These are phyloP conservation scores for Malurus cyaneus DNA, from an alignment of 2,113 vertebrate genomes.

Conservation along the genomic window DNA sequence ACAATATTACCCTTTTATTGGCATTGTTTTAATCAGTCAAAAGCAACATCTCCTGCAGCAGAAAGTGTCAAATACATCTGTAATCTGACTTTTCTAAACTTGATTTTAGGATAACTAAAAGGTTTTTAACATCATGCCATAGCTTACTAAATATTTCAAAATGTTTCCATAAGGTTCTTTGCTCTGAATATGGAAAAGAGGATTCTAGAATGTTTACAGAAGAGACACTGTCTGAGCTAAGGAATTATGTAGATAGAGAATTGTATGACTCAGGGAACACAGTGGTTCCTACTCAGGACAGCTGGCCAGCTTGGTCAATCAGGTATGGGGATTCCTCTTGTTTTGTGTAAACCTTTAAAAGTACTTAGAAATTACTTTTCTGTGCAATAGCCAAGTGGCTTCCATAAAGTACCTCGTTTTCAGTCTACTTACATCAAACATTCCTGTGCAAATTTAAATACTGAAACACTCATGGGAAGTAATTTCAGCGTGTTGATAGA, in stretches of 20 bases:
- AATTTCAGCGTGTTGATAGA: not conserved
- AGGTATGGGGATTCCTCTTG: constrained; percentile 63
- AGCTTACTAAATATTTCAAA: not conserved
- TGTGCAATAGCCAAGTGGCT: not conserved
- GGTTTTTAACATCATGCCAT: not conserved
- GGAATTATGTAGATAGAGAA: not conserved
- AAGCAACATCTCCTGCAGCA: not conserved
- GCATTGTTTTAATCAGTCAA: not conserved
- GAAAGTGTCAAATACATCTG: not conserved
- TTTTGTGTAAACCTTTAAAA: not conserved
- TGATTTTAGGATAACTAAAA: not conserved
- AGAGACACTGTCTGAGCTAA: not conserved
- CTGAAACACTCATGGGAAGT: not conserved
- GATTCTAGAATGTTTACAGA: not conserved
- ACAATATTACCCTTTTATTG: not conserved
- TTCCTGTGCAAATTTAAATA: not conserved
- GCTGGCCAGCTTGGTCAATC: constrained; percentile 81
- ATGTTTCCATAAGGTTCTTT: constrained; percentile 73
- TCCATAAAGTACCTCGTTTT: not conserved
- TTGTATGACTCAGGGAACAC: not conserved
- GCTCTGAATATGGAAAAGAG: constrained; percentile 75
- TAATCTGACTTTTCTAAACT: not conserved
- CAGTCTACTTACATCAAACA: not conserved
- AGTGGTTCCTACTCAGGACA: constrained; percentile 77
- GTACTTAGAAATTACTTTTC: not conserved